phyloP scores from a whole-genome alignment of 2,113 vertebrate genomes.

The Oryctolagus cuniculus region mOryCun1.1 NC_091438.1:104473501-104474000 shows the following conservation, averaged over 20 bases:
- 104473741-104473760: not conserved
- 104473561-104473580: not conserved
- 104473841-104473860: not conserved
- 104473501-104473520: not conserved
- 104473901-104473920: not conserved
- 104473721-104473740: not conserved
- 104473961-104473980: not conserved
- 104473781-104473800: not conserved
- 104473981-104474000: not conserved
- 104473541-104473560: constrained; percentile 22
- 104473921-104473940: not conserved
- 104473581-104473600: no score
- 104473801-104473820: not conserved
- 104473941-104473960: not conserved
- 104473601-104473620: constrained; percentile 8
- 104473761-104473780: not conserved
- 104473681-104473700: constrained; percentile 26
- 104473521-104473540: not conserved
- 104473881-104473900: not conserved
- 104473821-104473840: not conserved
- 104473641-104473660: not conserved
- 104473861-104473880: not conserved
- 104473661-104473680: constrained; percentile 54
- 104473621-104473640: not conserved
- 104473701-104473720: not conserved